A percentile compares a stretch with the other conserved stretches of the same genome.
Evolutionary conservation across 1,140 invertebrate genomes (phyloP).

Genomic region (Zaprionus ghesquierei): DNA sequence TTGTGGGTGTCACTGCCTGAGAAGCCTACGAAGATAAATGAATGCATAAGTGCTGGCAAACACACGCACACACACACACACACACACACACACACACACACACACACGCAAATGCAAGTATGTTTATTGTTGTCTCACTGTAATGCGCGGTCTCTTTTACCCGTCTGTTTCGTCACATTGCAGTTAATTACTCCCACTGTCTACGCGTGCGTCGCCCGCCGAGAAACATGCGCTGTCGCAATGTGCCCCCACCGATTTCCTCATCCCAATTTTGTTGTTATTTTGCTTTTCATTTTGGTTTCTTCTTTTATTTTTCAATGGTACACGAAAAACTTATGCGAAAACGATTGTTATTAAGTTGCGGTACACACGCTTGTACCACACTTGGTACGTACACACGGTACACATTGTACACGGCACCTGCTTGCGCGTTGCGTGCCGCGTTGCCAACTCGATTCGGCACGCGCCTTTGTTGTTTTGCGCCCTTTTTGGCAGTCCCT

Average conservation of each 20-base stretch:
- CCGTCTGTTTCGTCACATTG: constrained; percentile 13
- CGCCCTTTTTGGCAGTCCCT: not conserved
- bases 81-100: not conserved
- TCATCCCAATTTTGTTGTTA: constrained; percentile 37
- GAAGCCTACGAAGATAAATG: not conserved
- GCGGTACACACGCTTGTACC: not conserved
- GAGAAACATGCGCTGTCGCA: constrained; percentile 48
- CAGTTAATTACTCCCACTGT: constrained; percentile 57
- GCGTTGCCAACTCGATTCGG: not conserved
- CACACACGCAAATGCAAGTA: not conserved
- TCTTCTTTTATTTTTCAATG: constrained; percentile 36
- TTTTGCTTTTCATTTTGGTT: not conserved
- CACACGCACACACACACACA: not conserved
- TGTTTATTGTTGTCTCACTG: constrained; percentile 29
- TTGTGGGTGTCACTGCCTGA: not conserved
- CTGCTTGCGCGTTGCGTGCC: not conserved
- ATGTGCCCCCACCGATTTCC: constrained; percentile 52
- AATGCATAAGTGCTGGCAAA: not conserved
- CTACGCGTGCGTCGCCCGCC: constrained; percentile 56
- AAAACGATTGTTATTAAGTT: constrained; percentile 56
- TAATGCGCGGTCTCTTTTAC: constrained; percentile 13
- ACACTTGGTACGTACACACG: not conserved
- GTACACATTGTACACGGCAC: not conserved
- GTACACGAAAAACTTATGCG: constrained; percentile 39
- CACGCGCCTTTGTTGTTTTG: not conserved